Evolutionary conservation across 2,797 vertebrate species (phyloP).

Genomic region (Saxicola maurus): DNA sequence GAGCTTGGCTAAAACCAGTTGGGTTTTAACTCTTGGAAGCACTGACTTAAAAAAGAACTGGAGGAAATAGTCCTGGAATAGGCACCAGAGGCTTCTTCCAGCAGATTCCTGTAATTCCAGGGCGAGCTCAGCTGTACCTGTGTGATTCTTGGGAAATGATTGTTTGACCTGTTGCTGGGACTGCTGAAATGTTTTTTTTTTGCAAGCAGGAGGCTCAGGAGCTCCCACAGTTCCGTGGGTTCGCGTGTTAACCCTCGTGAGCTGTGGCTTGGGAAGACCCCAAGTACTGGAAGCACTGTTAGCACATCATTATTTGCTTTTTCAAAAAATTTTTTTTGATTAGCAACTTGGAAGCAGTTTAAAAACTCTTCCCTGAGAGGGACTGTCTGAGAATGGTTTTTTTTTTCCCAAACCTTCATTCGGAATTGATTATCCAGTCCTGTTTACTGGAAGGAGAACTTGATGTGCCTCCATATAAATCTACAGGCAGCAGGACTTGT

Average conservation of each 20-base stretch:
- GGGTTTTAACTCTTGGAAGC: neutral
- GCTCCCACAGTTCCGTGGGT: neutral
- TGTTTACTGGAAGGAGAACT: neutral
- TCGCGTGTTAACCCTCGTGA: neutral
- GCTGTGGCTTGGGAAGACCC: neutral
- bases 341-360: neutral
- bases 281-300: neutral
- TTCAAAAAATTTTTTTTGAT: neutral
- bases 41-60: neutral
- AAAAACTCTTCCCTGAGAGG: neutral
- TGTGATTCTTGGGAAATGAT: neutral
- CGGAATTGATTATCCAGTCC: neutral
- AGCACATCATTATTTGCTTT: neutral
- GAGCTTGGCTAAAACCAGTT: neutral
- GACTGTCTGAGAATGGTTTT: neutral
- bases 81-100: neutral
- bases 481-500: neutral
- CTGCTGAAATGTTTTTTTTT: neutral
- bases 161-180: neutral
- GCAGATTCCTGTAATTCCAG: neutral
- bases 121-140: neutral
- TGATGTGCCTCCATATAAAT: constrained; percentile 12
- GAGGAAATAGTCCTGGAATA: neutral
- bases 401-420: neutral
- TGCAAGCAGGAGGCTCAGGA: neutral